Evolutionary conservation across 2,797 vertebrate species (phyloP), one percentile per base, ranked within the genome.

Genomic region (Botia almorhae): DNA sequence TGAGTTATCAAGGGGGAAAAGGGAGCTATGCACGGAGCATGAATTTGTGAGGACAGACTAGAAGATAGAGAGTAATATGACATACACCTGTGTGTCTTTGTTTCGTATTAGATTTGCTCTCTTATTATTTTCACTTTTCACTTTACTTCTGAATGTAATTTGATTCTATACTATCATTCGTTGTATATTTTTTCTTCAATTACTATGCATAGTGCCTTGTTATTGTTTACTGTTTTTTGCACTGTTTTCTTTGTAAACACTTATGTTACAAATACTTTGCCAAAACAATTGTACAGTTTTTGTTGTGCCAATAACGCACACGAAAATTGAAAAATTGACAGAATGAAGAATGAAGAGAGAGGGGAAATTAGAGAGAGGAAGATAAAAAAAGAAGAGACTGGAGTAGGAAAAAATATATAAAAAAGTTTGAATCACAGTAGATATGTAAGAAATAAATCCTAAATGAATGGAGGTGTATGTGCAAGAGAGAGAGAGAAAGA

Each of bases 1-100:
- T 76, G 80, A 82, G 72, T 74, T 82, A 70, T 53, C 80, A 65
- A 56, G 26, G 69, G 36, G 19, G 82, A 72, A 69, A 68, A 70
- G 56, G 33, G 76, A 74, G 23, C 79, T 73, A 61, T 64, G 68
- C 63, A 78, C 56, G 56, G 83, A 74, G 33, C 53, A 69, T 63
- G 39, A 71, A 70, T 84, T 33, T 69, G 55, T 72, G 48, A 74
- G 2, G 61, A 76, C 63, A 58, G 68, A 74, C 39, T 70, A 60
- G 51, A 75, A 51, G 58, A 64, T 51, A n/a, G 1, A 65, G 65
- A 81, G 56, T 51, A 53, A 76, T 58, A 58, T 13, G 6, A 39
- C 36, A 8, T 7, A 39, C 36, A 8, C 8, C 43, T 46, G 43
- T 46, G 8, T 46, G 10, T 46, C 43, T 46, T 46, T 46, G 43